Evolutionary conservation across 2,888 invertebrate genomes (phyloP).

Genomic region (Orthosia cruda): DNA sequence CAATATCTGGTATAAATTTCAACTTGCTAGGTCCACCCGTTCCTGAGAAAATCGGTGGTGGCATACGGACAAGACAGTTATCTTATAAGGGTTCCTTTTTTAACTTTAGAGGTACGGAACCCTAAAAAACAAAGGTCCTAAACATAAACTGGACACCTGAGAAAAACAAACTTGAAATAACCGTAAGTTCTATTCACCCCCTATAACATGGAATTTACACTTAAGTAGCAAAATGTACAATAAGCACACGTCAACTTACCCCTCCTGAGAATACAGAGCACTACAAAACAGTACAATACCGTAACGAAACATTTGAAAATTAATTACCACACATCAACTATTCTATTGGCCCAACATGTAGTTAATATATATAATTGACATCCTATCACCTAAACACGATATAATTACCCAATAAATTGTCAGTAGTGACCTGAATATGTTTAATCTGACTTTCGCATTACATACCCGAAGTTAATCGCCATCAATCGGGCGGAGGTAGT

Average conservation of each 20-base stretch:
- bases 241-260: not conserved
- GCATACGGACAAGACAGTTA: no score
- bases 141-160: no score
- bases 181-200: not conserved
- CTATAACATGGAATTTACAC: not conserved
- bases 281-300: not conserved
- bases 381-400: slow-evolving; percentile 50
- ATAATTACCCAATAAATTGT: slow-evolving; percentile 60
- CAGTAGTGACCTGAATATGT: slow-evolving; percentile 66
- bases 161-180: not conserved
- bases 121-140: no score
- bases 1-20: no score
- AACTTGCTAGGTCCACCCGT: no score
- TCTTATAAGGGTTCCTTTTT: no score
- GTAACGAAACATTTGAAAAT: slow-evolving; percentile 3
- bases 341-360: slow-evolving; percentile 2
- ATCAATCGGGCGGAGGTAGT: slow-evolving; percentile 77
- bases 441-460: slow-evolving; percentile 38
- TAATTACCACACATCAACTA: not conserved
- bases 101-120: no score
- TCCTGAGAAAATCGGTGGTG: no score
- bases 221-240: not conserved
- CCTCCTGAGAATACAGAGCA: not conserved
- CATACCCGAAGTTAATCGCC: slow-evolving; percentile 76
- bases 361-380: slow-evolving; percentile 41